These are phyloP conservation scores for Eunapius fragilis DNA, from an alignment of 37 sponge, comb jelly and placozoan genomes.

Conservation along the genomic window DNA sequence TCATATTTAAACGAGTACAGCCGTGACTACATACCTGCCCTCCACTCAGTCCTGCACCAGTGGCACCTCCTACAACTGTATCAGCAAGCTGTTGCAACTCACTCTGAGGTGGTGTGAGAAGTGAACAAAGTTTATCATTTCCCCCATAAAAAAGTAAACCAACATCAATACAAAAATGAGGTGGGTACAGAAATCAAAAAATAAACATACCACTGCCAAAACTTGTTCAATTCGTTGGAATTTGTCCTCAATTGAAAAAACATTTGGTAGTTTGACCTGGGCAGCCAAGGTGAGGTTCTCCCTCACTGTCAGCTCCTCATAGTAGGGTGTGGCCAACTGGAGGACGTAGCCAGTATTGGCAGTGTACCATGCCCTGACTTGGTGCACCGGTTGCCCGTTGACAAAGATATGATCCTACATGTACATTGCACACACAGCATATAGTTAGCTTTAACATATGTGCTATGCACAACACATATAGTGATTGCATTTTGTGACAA, in stretches of 20 bases:
- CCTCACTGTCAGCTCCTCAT: conserved; percentile 73
- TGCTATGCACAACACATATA: too few relatives aligned
- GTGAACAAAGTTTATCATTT: neutral
- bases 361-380: conserved; percentile 52
- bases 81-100: neutral
- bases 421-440: too few relatives aligned
- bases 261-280: conserved; percentile 46
- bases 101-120: neutral
- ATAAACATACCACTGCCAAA: conserved; percentile 42
- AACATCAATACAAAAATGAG: too few relatives aligned
- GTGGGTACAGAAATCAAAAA: neutral
- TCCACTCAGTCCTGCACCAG: neutral
- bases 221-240: conserved; percentile 58
- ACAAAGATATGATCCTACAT: conserved; percentile 47
- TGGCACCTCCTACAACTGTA: neutral
- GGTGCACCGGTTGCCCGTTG: conserved; percentile 51
- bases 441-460: too few relatives aligned
- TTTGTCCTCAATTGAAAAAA: conserved; percentile 11
- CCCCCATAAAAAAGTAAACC: too few relatives aligned
- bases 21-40: conserved; percentile 26
- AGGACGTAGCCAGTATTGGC: conserved; percentile 72
- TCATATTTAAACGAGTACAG: too few relatives aligned
- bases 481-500: too few relatives aligned
- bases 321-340: conserved; percentile 69
- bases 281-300: conserved; percentile 75